Evolutionary conservation across 2,888 invertebrate species (phyloP), one percentile per base, ranked within the genome.

Genomic region (Leptinotarsa rubiginosa): DNA sequence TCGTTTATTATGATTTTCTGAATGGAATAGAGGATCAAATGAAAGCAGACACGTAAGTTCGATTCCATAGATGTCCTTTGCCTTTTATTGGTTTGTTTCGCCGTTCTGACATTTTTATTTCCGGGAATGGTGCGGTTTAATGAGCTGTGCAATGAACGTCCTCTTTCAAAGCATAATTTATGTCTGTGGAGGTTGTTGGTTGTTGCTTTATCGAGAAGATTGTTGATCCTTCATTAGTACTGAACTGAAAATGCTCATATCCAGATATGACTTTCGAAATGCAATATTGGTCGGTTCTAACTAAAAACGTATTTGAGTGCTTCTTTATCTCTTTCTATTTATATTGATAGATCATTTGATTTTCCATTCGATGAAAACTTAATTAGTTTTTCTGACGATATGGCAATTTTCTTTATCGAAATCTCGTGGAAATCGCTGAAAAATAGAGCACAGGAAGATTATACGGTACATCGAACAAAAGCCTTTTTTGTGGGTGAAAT

Each of bases 1-100:
- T 74, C 69, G 74, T 70, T 74, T 62, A 70, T 70, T 70, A 70
- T 74, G 54, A 70, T 74, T 70, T 54, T 72, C 74, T 41, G 64
- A 70, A 67, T 74, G 64, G 69, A 62, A 70, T 65, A 47, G 47
- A 69, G 66, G 47, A 54, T 22, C 59, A 20, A 20, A 72, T 59
- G 31, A 59, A 59, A 59, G 20, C 59, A 56, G 18, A 15, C 41
- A 41, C 20, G 18, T 54, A 54, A 62, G 62, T 62, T 62, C 62
- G 62, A 62, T 62, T 62, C 62, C 18, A 62, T 62, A 62, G 41
- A 62, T 62, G 62, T 62, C 31, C 41, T 62, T 62, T 62, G 41
- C 31, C 62, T 62, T 62, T 41, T 41, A 62, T 56, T 22, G 22
- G 56, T 56, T 10, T 56, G 56, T 56, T 56, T 22, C 56, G 56